Percentiles rank a stretch among this genome's conserved stretches.
These are phyloP conservation scores for Caerostris extrusa DNA, from an alignment of 1,140 invertebrate genomes.

Conservation along the genomic window DNA sequence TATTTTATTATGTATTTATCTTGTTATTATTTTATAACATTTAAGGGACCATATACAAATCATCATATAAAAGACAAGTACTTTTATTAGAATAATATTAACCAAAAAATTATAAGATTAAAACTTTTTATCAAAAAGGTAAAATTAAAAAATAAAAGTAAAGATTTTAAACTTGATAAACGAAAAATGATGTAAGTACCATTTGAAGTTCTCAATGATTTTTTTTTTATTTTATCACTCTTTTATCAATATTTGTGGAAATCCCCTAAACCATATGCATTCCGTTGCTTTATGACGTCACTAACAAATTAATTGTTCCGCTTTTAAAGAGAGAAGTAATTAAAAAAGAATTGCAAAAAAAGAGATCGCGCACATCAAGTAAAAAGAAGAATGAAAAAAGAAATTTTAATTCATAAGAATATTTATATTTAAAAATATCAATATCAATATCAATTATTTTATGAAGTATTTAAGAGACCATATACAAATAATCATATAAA, in stretches of 20 bases:
- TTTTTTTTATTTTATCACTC: neutral
- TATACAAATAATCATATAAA: too few species aligned
- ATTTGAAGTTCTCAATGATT: neutral
- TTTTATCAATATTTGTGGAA: conserved; percentile 45
- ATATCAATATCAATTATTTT: too few species aligned
- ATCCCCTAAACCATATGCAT: conserved; percentile 42
- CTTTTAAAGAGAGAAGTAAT: conserved; percentile 60
- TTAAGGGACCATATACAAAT: too few species aligned
- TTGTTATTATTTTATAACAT: too few species aligned
- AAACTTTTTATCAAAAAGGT: neutral
- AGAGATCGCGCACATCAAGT: conserved; percentile 22
- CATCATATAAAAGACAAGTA: too few species aligned
- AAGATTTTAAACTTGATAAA: neutral
- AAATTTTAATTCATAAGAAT: neutral
- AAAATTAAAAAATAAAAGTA: neutral
- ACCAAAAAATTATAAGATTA: neutral
- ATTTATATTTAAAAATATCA: too few species aligned
- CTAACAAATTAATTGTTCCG: conserved; percentile 77
- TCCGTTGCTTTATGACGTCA: conserved; percentile 70
- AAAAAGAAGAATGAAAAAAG: conserved; percentile 44
- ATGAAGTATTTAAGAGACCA: too few species aligned
- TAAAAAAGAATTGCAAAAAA: conserved; percentile 56
- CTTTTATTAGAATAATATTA: too few species aligned
- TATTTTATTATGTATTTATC: too few species aligned
- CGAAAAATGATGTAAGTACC: neutral